Conservation (phyloP, 2,113 vertebrate species). For the Oryzias curvinotus region DNA sequence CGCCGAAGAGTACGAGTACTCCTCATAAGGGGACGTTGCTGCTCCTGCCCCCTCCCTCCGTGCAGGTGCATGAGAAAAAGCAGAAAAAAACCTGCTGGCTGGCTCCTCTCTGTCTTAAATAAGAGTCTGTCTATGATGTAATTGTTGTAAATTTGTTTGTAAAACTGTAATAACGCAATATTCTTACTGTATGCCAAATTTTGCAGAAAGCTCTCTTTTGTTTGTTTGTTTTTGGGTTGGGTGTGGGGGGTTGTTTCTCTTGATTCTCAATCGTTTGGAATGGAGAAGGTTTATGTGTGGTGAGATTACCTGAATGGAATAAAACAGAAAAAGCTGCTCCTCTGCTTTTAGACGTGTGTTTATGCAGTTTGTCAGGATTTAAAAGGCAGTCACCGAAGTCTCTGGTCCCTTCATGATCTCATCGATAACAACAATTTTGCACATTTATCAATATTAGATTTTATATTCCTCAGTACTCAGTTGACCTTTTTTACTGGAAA, state of each 20-base stretch:
- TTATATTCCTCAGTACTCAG: too few relatives aligned
- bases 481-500: too few relatives aligned
- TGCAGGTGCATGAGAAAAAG: constrained; percentile 60
- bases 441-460: too few relatives aligned
- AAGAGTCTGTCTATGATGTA: constrained; percentile 82
- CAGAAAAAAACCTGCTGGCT: constrained; percentile 36
- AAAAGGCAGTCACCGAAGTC: background rate
- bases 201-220: constrained; percentile 72
- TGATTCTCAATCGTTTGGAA: constrained; percentile 59
- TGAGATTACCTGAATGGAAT: constrained; percentile 55
- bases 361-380: constrained; percentile 18
- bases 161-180: constrained; percentile 81
- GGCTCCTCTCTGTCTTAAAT: constrained; percentile 73
- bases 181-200: constrained; percentile 80
- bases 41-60: constrained; percentile 42
- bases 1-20: constrained; percentile 92
- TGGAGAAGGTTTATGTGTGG: constrained; percentile 40
- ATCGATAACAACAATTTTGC: too few relatives aligned
- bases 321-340: constrained; percentile 47
- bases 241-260: constrained; percentile 43
- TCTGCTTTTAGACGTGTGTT: constrained; percentile 6
- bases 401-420: too few relatives aligned
- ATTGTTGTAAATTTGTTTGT: constrained; percentile 86
- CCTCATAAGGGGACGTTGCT: constrained; percentile 75
- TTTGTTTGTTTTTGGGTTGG: constrained; percentile 35